A percentile compares a stretch with the other conserved stretches of the same genome.
These are phyloP conservation scores for Caerostris extrusa DNA, from an alignment of 1,140 invertebrate species.

Conservation along the genomic window DNA sequence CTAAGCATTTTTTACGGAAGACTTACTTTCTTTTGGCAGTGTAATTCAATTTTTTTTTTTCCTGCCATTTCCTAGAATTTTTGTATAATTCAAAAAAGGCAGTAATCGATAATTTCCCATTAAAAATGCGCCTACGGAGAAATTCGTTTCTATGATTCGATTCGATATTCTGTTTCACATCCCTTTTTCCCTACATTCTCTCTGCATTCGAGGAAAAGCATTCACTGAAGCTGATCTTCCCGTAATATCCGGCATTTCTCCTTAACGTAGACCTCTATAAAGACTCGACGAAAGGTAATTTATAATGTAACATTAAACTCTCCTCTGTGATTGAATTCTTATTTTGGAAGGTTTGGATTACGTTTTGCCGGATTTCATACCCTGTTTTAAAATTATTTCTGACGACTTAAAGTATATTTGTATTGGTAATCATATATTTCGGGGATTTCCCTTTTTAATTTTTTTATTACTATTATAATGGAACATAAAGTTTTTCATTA, in stretches of 20 bases:
- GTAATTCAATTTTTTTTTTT: too few relatives aligned
- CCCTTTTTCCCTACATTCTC: not conserved
- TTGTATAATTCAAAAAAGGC: too few relatives aligned
- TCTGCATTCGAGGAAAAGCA: not conserved
- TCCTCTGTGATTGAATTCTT: not conserved
- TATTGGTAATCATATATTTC: not conserved
- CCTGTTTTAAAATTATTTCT: not conserved
- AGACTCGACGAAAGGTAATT: not conserved
- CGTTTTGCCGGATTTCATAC: not conserved
- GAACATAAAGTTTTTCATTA: too few relatives aligned
- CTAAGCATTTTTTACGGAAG: too few relatives aligned
- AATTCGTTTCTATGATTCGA: not conserved
- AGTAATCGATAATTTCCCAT: not conserved
- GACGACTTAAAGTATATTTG: not conserved
- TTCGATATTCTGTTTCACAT: constrained; percentile 5
- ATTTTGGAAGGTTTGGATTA: not conserved
- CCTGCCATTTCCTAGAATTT: too few relatives aligned
- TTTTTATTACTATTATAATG: too few relatives aligned
- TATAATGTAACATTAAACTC: not conserved
- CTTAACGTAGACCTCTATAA: not conserved
- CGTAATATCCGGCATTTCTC: not conserved
- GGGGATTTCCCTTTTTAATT: too few relatives aligned
- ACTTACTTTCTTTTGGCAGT: too few relatives aligned
- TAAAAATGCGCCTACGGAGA: not conserved
- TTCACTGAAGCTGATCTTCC: not conserved